Percentiles rank a stretch among this genome's conserved stretches.
These are phyloP conservation scores for Pyxicephalus adspersus DNA, from an alignment of 2,113 vertebrate species.

Conservation along the genomic window DNA sequence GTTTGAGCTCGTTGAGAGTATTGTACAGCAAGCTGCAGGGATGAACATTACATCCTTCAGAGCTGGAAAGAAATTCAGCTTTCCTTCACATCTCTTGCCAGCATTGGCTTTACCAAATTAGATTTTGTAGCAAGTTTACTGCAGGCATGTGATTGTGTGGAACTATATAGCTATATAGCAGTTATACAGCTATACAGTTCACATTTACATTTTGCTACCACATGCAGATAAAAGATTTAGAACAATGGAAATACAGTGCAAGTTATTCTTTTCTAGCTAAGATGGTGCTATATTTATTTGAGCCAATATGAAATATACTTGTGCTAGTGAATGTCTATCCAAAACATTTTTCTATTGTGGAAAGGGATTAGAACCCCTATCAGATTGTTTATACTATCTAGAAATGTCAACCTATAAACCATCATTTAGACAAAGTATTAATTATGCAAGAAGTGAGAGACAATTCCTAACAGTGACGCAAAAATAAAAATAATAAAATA, in stretches of 20 bases:
- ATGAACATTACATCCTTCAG: conserved; percentile 42
- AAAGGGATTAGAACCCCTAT: too few relatives aligned
- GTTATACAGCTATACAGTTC: conserved; percentile 12
- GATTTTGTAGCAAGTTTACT: conserved; percentile 24
- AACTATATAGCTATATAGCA: too few relatives aligned
- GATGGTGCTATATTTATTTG: background rate
- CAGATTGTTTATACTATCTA: too few relatives aligned
- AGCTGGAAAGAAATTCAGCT: conserved; percentile 30
- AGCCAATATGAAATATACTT: background rate
- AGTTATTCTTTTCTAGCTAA: background rate
- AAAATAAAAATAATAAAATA: too few relatives aligned
- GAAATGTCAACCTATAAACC: too few relatives aligned
- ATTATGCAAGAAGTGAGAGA: too few relatives aligned
- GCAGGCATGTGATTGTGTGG: conserved; percentile 20
- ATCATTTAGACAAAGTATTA: too few relatives aligned
- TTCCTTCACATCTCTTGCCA: conserved; percentile 17
- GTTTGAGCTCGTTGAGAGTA: conserved; percentile 10
- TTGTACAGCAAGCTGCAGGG: conserved; percentile 37
- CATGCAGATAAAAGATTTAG: background rate
- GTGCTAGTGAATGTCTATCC: too few relatives aligned
- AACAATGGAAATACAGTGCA: background rate
- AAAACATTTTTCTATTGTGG: too few relatives aligned
- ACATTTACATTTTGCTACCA: background rate
- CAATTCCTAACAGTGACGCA: too few relatives aligned
- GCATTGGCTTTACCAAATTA: conserved; percentile 27